Evolutionary conservation across 1,140 invertebrate genomes (phyloP), one percentile per base, ranked within the genome.

Genomic region (Apis cerana): DNA sequence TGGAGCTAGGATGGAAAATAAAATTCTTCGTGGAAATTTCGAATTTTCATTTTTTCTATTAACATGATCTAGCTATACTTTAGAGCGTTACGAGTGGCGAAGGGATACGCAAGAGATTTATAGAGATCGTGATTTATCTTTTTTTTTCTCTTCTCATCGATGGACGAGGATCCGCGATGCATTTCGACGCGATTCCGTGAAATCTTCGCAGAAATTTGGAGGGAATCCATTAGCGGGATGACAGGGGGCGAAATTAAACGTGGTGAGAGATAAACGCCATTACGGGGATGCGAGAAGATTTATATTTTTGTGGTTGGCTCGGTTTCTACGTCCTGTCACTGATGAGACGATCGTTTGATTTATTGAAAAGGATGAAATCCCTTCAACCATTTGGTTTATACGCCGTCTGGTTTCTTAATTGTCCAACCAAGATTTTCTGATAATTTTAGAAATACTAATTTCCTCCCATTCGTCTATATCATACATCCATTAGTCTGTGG

Each of bases 41-140:
- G 13, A n/a, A n/a, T n/a, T n/a, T n/a, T n/a, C n/a, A n/a, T n/a
- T n/a, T n/a, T n/a, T n/a, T n/a, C n/a, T n/a, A n/a, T n/a, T n/a
- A 62, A 78, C 54, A 78, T 50, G 70, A 81, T 86, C 80, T 87
- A 61, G 54, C 75, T 80, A 86, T 87, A 80, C 74, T 64, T 81
- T 61, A 70, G 33, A 43, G 21, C 50, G 50, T 27, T 27, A 79
- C 72, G 82, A 80, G 71, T 58, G 15, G 33, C 81, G 23, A 61
- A 13, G 62, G 62, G n/a, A 9, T n/a, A 12, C 64, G 7, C 33
- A 7, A 43, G n/a, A 84, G 84, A 83, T 83, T 84, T 72, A 85
- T 75, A 43, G 59, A 23, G 33, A 33, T n/a, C 61, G 1, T 23
- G 56, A 21, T 48, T 15, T 33, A 11, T 21, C n/a, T 50, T 71